Evolutionary conservation across 2,888 invertebrate genomes (phyloP).

Genomic region (Eristalinus aeneus): DNA sequence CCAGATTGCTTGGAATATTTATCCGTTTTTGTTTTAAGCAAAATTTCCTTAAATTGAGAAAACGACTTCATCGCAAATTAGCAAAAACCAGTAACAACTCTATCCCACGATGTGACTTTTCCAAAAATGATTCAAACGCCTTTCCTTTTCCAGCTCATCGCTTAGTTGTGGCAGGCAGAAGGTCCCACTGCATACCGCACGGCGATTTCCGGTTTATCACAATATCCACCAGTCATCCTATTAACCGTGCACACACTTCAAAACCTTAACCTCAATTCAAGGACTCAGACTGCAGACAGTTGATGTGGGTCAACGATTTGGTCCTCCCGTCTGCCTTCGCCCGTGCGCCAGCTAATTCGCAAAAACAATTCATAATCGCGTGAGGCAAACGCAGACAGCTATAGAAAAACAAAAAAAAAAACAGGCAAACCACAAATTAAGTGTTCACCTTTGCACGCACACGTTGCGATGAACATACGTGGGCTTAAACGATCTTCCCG

Average conservation of each 20-base stretch:
- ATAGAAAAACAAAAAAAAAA: not conserved
- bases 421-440: constrained; percentile 39
- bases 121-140: too few species aligned
- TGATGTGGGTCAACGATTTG: constrained; percentile 65
- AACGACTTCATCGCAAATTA: too few species aligned
- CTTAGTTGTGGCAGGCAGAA: not conserved
- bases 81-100: too few species aligned
- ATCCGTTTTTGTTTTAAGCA: too few species aligned
- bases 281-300: constrained; percentile 60
- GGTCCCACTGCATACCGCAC: too few species aligned
- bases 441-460: constrained; percentile 57
- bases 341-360: constrained; percentile 6
- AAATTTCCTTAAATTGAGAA: too few species aligned
- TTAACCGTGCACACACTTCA: not conserved
- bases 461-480: constrained; percentile 45
- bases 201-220: constrained; percentile 2
- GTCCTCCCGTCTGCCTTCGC: not conserved
- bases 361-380: constrained; percentile 53
- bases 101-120: too few species aligned
- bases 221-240: not conserved
- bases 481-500: constrained; percentile 51
- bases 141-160: not conserved
- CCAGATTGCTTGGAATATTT: too few species aligned
- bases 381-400: not conserved
- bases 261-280: constrained; percentile 66